These are phyloP conservation scores for Iselma pallidipennis DNA, from an alignment of 2,888 invertebrate genomes.

Conservation along the genomic window DNA sequence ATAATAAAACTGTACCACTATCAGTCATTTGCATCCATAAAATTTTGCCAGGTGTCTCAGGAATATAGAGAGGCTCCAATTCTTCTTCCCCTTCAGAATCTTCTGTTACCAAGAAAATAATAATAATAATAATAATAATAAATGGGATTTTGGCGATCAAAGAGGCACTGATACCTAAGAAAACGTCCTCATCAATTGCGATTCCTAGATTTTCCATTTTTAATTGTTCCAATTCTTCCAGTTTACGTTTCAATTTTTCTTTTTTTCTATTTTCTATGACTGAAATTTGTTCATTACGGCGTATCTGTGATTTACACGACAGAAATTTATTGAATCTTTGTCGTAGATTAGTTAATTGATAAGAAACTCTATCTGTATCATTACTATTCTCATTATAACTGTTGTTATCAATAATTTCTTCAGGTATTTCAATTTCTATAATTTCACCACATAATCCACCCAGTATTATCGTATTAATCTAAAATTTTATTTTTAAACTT, in stretches of 20 bases:
- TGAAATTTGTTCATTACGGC: conserved; percentile 62
- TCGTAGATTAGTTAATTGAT: conserved; percentile 48
- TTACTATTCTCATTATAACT: too few species aligned
- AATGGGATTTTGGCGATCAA: too few species aligned
- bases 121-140: neutral
- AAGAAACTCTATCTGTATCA: conserved; percentile 58
- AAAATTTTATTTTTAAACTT: conserved; percentile 10
- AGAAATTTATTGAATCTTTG: conserved; percentile 57
- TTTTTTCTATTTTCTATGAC: conserved; percentile 60
- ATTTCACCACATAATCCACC: conserved; percentile 63
- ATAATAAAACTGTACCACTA: conserved; percentile 62
- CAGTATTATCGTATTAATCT: conserved; percentile 57
- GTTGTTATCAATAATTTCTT: conserved; percentile 42
- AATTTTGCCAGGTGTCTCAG: conserved; percentile 63
- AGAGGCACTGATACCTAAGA: conserved; percentile 63
- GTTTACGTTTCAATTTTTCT: conserved; percentile 58
- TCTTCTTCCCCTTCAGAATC: conserved; percentile 63
- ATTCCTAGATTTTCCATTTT: conserved; percentile 63
- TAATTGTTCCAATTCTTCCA: conserved; percentile 63
- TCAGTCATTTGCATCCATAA: conserved; percentile 61
- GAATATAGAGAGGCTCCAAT: conserved; percentile 60
- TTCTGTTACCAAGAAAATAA: conserved; percentile 43
- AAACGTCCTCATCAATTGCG: conserved; percentile 64
- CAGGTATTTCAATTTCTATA: conserved; percentile 58
- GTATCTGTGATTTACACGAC: conserved; percentile 64